Evolutionary conservation across 2,797 vertebrate genomes (phyloP).

Genomic region (Yasuhikotakia modesta): DNA sequence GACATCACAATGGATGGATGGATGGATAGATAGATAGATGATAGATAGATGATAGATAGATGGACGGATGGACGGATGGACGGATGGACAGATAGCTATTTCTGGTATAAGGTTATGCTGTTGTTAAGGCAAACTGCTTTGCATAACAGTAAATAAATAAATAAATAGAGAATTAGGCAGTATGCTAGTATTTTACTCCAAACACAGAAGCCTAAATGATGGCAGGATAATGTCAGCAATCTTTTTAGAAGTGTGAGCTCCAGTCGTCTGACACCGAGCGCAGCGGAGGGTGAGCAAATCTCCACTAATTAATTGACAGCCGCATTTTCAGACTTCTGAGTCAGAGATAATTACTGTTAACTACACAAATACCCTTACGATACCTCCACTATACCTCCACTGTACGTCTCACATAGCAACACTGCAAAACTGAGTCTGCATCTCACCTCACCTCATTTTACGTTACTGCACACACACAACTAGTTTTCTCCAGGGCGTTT

Average conservation of each 20-base stretch:
- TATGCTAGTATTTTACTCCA: neutral
- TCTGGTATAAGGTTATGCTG: neutral
- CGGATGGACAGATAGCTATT: too few relatives aligned
- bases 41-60: too few relatives aligned
- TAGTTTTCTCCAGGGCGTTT: neutral
- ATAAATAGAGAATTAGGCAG: neutral
- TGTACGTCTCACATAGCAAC: conserved; percentile 20
- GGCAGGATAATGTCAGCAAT: conserved; percentile 17
- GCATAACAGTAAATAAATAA: neutral
- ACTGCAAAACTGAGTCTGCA: neutral
- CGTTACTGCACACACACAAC: neutral
- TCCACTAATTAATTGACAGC: conserved; percentile 32
- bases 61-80: too few relatives aligned
- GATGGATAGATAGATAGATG: too few relatives aligned
- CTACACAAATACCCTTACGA: conserved; percentile 29
- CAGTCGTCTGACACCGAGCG: conserved; percentile 21
- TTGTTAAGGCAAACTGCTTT: neutral
- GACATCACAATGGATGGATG: neutral
- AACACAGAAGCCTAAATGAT: neutral
- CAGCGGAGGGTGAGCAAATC: neutral
- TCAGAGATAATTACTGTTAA: conserved; percentile 27
- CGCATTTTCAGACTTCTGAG: conserved; percentile 30
- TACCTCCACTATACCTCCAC: conserved; percentile 4
- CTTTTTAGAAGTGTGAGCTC: conserved; percentile 12
- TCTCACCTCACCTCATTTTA: neutral